Conservation (phyloP, 1,140 invertebrate genomes). For the Drosophila ambigua region DNA sequence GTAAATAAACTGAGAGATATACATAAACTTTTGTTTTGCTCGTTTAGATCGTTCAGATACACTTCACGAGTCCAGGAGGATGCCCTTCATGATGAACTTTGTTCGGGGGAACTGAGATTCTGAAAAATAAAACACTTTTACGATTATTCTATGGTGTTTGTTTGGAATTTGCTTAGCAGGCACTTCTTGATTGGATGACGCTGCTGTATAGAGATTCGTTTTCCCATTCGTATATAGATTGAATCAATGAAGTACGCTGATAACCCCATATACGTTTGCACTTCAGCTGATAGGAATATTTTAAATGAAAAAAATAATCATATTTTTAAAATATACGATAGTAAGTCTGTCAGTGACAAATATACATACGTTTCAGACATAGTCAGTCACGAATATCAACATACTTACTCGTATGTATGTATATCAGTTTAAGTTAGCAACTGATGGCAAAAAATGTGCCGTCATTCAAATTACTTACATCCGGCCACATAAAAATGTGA, state of each 20-base stretch:
- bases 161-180: not conserved
- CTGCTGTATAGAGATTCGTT: conserved; percentile 7
- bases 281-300: conserved; percentile 41
- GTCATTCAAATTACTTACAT: conserved; percentile 19
- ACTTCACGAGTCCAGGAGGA: not conserved
- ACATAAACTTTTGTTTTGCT: conserved; percentile 1
- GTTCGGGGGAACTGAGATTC: not conserved
- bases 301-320: conserved; percentile 6
- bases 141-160: not conserved
- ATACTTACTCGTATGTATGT: not conserved
- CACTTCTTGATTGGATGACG: conserved; percentile 35
- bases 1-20: conserved; percentile 23
- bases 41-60: too few species aligned
- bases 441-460: not conserved
- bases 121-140: not conserved
- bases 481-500: not conserved
- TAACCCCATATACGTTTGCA: conserved; percentile 18
- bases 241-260: conserved; percentile 20
- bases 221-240: not conserved
- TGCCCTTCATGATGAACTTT: conserved; percentile 9
- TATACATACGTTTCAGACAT: not conserved
- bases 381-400: conserved; percentile 11
- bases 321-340: not conserved
- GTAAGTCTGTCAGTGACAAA: not conserved
- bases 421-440: conserved; percentile 3